These are phyloP conservation scores for Brachyopa scutellaris DNA, from an alignment of 2,888 invertebrate species.

Conservation along the genomic window DNA sequence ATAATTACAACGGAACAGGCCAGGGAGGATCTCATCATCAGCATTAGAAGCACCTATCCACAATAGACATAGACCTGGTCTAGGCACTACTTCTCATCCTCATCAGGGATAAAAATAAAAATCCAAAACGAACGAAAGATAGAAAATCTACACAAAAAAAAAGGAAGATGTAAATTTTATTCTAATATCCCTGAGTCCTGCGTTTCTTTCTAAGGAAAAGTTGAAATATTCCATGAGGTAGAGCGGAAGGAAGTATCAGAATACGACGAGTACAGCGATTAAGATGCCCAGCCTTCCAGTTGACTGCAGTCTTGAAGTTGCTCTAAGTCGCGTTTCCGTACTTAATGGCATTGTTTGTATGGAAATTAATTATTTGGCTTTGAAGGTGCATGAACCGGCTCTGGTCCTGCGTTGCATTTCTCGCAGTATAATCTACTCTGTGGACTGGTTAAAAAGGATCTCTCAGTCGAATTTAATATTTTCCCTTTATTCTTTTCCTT, in stretches of 20 bases:
- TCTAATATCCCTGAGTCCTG: conserved; percentile 59
- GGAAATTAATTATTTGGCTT: conserved; percentile 67
- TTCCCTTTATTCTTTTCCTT: conserved; percentile 10
- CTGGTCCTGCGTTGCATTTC: conserved; percentile 27
- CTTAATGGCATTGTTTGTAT: conserved; percentile 57
- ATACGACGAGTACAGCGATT: conserved; percentile 17
- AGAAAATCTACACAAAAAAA: neutral
- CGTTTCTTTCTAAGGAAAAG: conserved; percentile 30
- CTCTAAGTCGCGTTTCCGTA: conserved; percentile 14
- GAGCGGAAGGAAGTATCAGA: neutral
- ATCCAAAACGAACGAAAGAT: conserved; percentile 13
- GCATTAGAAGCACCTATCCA: conserved; percentile 39
- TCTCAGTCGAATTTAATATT: conserved; percentile 42
- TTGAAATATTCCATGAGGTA: neutral
- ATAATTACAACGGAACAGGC: conserved; percentile 62
- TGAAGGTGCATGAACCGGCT: conserved; percentile 56
- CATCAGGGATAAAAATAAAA: conserved; percentile 43
- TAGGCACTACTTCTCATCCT: conserved; percentile 26
- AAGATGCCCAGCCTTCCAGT: conserved; percentile 11
- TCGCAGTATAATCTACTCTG: conserved; percentile 14
- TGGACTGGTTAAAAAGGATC: neutral
- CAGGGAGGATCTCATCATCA: conserved; percentile 66
- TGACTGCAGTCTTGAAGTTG: conserved; percentile 20
- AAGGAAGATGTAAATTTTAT: conserved; percentile 64
- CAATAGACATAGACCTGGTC: conserved; percentile 50